A percentile compares a stretch with the other conserved stretches of the same genome.
phyloP scores from a whole-genome alignment of 2,888 invertebrate species.

The Hypolimnas misippus region DNA sequence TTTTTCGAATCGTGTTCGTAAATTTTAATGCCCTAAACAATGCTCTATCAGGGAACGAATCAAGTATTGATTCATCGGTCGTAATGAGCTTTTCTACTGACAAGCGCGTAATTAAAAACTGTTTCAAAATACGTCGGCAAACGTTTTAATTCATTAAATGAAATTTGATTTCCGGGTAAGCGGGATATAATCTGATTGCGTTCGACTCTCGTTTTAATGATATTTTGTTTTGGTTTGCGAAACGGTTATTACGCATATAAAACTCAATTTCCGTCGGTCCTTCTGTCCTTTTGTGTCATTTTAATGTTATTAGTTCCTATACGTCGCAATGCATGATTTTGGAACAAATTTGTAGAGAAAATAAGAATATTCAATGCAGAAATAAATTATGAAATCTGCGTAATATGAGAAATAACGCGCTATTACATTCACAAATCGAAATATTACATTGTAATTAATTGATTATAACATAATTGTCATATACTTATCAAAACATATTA shows the following conservation, averaged over 20 bases:
- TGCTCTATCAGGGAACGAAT: slow-evolving; percentile 40
- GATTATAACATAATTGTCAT: too few species aligned
- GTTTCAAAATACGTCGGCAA: slow-evolving; percentile 32
- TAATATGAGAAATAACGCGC: too few species aligned
- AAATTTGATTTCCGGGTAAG: slow-evolving; percentile 37
- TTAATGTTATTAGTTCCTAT: background rate
- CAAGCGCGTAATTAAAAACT: slow-evolving; percentile 41
- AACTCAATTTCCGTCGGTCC: slow-evolving; percentile 5
- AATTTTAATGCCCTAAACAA: slow-evolving; percentile 41
- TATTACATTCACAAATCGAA: too few species aligned
- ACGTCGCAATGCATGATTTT: background rate
- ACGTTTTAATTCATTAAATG: slow-evolving; percentile 34
- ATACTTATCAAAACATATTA: too few species aligned
- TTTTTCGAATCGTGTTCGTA: slow-evolving; percentile 21
- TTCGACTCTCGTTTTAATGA: slow-evolving; percentile 29
- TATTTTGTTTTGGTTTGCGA: slow-evolving; percentile 25
- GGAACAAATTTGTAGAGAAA: too few species aligned
- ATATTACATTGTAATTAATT: too few species aligned
- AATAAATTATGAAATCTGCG: too few species aligned
- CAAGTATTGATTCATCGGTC: slow-evolving; percentile 40
- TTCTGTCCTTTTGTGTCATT: slow-evolving; percentile 13
- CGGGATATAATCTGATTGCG: slow-evolving; percentile 31
- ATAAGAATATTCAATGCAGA: too few species aligned
- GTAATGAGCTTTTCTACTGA: slow-evolving; percentile 40
- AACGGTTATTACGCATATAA: slow-evolving; percentile 14